A percentile compares a stretch with the other conserved stretches of the same genome.
Conservation (phyloP, 1,140 invertebrate species). For the Drosophila willistoni region DNA sequence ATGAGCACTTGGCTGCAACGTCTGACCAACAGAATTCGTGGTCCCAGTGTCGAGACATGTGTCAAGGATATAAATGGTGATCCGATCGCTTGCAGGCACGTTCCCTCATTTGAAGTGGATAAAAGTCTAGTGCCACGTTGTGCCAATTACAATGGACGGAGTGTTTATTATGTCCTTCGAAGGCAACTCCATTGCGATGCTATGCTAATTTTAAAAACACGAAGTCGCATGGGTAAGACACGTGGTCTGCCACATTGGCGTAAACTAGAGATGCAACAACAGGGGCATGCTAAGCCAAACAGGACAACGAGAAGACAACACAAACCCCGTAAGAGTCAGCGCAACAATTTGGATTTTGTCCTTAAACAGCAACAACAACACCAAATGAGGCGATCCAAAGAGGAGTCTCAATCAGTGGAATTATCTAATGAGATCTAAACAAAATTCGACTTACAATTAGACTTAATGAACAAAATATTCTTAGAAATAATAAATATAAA, state of each 20-base stretch:
- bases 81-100: constrained; percentile 65
- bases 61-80: constrained; percentile 68
- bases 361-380: constrained; percentile 19
- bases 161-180: constrained; percentile 84
- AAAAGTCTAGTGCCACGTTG: constrained; percentile 87
- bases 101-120: constrained; percentile 83
- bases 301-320: background rate
- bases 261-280: constrained; percentile 40
- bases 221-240: constrained; percentile 15
- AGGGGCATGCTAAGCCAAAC: background rate
- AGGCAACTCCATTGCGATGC: constrained; percentile 62
- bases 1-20: constrained; percentile 87
- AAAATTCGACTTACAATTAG: constrained; percentile 18
- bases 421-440: constrained; percentile 55
- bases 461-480: constrained; percentile 7
- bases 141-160: constrained; percentile 85
- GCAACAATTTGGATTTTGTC: constrained; percentile 26
- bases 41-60: constrained; percentile 73
- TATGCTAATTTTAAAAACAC: constrained; percentile 23
- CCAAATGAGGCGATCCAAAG: background rate
- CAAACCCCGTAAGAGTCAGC: constrained; percentile 10
- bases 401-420: constrained; percentile 14
- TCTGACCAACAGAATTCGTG: constrained; percentile 83
- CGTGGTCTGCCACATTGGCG: constrained; percentile 53
- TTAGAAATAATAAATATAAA: constrained; percentile 24